phyloP scores from a whole-genome alignment of 2,888 invertebrate genomes.

The Aphodius sticticus region DNA sequence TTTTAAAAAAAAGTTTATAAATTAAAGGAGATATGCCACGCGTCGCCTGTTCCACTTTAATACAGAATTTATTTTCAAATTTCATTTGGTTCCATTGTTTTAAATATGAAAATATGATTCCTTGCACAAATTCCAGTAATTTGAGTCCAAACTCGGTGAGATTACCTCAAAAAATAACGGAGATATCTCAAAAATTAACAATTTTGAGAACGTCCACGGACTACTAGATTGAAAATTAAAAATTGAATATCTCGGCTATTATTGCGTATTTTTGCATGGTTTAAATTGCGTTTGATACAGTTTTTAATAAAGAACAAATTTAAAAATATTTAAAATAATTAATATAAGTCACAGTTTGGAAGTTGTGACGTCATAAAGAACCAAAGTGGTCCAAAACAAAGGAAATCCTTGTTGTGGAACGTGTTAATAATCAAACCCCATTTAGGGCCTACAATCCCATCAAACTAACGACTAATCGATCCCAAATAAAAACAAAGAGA shows the following conservation, averaged over 20 bases:
- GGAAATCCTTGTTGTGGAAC: neutral
- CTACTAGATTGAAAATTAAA: neutral
- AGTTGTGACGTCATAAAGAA: neutral
- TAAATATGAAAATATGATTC: too few relatives aligned
- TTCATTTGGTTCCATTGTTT: too few relatives aligned
- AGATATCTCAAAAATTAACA: neutral
- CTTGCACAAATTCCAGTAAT: neutral
- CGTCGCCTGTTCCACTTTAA: too few relatives aligned
- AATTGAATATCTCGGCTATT: neutral
- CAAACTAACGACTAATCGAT: neutral
- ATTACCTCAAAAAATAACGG: neutral
- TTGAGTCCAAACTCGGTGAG: neutral
- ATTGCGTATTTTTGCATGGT: neutral
- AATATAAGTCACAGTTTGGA: too few relatives aligned
- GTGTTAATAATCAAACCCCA: neutral
- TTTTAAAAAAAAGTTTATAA: too few relatives aligned
- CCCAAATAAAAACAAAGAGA: slow-evolving; percentile 8
- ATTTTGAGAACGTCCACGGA: neutral
- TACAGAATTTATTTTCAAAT: too few relatives aligned
- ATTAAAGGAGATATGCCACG: too few relatives aligned
- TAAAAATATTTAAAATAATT: too few relatives aligned
- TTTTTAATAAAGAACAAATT: neutral
- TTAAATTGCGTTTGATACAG: neutral
- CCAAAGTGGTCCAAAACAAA: neutral
- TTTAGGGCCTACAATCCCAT: too few relatives aligned